Evolutionary conservation across 2,888 invertebrate species (phyloP).

Genomic region (Penaeus monodon): DNA sequence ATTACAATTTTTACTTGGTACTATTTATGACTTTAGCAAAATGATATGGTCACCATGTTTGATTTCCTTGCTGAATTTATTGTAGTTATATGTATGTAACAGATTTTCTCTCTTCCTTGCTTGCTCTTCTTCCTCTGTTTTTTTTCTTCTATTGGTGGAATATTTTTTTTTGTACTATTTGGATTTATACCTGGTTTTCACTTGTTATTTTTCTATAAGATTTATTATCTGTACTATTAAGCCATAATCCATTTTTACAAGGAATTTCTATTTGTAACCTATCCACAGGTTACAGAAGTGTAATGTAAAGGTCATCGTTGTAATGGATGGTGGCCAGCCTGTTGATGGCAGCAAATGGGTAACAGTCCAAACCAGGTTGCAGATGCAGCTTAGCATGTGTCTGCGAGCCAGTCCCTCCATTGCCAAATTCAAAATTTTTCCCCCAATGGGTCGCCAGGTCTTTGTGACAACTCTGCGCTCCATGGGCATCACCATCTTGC

Average conservation of each 20-base stretch:
- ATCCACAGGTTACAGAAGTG: slow-evolving; percentile 75
- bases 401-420: too few species aligned
- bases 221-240: too few species aligned
- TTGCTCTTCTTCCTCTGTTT: too few species aligned
- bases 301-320: slow-evolving; percentile 79
- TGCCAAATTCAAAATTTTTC: slow-evolving; percentile 12
- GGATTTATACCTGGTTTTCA: too few species aligned
- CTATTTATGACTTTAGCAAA: not conserved
- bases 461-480: slow-evolving; percentile 37
- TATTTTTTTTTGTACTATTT: too few species aligned
- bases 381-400: not conserved
- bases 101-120: too few species aligned
- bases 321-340: slow-evolving; percentile 79
- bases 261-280: not conserved
- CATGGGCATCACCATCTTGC: slow-evolving; percentile 73
- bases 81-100: not conserved
- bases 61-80: not conserved
- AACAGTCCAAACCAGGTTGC: slow-evolving; percentile 71
- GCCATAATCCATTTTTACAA: not conserved
- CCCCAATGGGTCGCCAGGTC: slow-evolving; percentile 40
- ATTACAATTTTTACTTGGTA: not conserved
- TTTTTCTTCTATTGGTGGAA: too few species aligned
- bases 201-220: too few species aligned
- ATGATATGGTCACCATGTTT: not conserved
- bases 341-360: slow-evolving; percentile 78